Evolutionary conservation across 1,140 invertebrate species (phyloP), one percentile per base, ranked within the genome.

Genomic region (Lethrus apterus): DNA sequence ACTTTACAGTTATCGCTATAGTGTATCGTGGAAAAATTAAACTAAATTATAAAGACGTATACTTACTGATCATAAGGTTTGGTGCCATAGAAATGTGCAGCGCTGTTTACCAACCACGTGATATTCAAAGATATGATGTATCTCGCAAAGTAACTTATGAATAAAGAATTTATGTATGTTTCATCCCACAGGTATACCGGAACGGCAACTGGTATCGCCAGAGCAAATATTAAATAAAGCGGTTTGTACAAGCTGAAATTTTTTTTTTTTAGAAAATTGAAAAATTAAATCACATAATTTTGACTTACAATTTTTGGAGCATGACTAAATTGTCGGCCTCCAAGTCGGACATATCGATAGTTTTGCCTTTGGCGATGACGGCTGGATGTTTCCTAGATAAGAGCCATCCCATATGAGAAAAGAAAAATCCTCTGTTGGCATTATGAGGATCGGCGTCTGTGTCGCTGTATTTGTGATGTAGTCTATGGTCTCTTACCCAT

Each of bases 31-130:
- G n/a, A n/a, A n/a, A n/a, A n/a, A n/a, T n/a, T n/a, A n/a, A n/a
- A n/a, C n/a, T n/a, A n/a, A n/a, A n/a, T n/a, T n/a, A n/a, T n/a
- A n/a, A n/a, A n/a, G n/a, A n/a, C n/a, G n/a, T n/a, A n/a, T 43
- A 71, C 59, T 72, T 72, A 70, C 79, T 76, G 63, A 58, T 85
- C 80, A 58, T 80, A 86, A 0, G 83, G 83, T 56, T 71, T 69
- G 35, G 66, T 71, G 3, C 84, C 84, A 59, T 73, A 81, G 43
- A 79, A 65, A 63, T 86, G 83, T 3, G 83, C 81, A n/a, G 73
- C 72, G 44, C 84, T 88, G 65, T 94, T 95, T 1, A 94, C 89
- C 1, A 86, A 67, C 89, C 90, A 94, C 0, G 91, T 95, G 0
- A 76, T 63, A 60, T 95, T 80, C 3, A 94, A 68, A 19, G 75